A percentile compares a stretch with the other conserved stretches of the same genome.
Evolutionary conservation across 2,888 invertebrate genomes (phyloP).

Genomic region (Balanococcus diminutus): DNA sequence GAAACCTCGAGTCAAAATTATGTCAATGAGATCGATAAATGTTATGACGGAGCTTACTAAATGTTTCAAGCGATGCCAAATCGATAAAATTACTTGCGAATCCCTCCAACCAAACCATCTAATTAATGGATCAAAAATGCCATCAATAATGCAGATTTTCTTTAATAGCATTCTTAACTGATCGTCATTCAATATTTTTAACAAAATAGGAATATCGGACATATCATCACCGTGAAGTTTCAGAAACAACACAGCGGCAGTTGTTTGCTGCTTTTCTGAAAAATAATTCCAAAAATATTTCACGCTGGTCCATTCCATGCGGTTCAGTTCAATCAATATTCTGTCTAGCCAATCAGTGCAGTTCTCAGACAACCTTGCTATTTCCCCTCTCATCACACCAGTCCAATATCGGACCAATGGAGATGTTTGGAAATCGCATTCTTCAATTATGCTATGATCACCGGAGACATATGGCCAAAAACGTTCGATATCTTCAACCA

Average conservation of each 20-base stretch:
- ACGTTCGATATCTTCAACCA: neutral
- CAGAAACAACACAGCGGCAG: neutral
- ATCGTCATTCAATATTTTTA: neutral
- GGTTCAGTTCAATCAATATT: no score
- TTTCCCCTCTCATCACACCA: neutral
- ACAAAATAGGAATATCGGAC: no score
- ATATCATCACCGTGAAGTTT: no score
- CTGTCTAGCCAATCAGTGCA: no score
- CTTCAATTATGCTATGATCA: neutral
- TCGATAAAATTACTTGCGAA: no score
- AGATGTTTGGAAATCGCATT: neutral
- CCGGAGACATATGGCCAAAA: neutral
- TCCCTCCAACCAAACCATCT: no score
- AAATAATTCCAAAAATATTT: neutral
- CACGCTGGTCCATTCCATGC: neutral
- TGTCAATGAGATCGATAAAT: no score
- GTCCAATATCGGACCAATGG: neutral
- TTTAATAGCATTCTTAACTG: neutral
- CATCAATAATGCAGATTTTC: neutral
- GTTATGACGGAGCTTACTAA: no score
- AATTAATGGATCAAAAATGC: no score
- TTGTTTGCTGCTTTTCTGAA: neutral
- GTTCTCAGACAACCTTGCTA: neutral
- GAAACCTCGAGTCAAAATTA: no score
- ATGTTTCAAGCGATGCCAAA: no score